phyloP scores from a whole-genome alignment of 2,113 vertebrate genomes.

The Pelusios castaneus region DNA sequence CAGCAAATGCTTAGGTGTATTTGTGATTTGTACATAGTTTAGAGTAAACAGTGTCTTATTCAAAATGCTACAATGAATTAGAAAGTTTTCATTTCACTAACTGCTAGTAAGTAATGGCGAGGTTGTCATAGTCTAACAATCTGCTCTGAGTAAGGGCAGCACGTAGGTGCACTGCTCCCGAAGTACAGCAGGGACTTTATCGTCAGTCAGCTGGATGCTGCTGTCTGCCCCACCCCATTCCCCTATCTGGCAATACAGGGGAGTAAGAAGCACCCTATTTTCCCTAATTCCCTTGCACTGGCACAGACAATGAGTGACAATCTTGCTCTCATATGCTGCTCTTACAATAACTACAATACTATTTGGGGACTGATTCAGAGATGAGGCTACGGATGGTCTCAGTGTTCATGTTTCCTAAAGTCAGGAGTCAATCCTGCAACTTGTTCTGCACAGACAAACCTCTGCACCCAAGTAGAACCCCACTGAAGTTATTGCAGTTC shows the following conservation, averaged over 20 bases:
- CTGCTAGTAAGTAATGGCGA: not conserved
- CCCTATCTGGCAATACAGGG: not conserved
- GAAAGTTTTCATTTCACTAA: not conserved
- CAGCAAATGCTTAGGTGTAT: not conserved
- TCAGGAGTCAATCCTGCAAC: not conserved
- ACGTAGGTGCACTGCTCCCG: not conserved
- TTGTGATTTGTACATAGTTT: constrained; percentile 42
- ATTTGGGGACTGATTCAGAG: not conserved
- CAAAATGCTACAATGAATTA: constrained; percentile 19
- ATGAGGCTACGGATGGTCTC: rapidly evolving
- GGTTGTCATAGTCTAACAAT: not conserved
- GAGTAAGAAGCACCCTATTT: not conserved
- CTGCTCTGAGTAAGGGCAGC: not conserved
- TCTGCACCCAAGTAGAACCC: not conserved
- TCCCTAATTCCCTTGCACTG: not conserved
- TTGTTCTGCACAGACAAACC: not conserved
- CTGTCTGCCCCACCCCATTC: not conserved
- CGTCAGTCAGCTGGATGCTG: not conserved
- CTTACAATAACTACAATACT: not conserved
- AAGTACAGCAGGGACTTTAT: not conserved
- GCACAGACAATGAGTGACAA: not conserved
- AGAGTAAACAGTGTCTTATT: constrained; percentile 38
- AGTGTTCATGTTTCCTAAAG: not conserved
- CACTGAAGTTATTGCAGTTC: not conserved
- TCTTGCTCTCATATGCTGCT: not conserved